Conservation (phyloP, 2,888 invertebrate genomes). For the Brassicogethes aeneus region DNA sequence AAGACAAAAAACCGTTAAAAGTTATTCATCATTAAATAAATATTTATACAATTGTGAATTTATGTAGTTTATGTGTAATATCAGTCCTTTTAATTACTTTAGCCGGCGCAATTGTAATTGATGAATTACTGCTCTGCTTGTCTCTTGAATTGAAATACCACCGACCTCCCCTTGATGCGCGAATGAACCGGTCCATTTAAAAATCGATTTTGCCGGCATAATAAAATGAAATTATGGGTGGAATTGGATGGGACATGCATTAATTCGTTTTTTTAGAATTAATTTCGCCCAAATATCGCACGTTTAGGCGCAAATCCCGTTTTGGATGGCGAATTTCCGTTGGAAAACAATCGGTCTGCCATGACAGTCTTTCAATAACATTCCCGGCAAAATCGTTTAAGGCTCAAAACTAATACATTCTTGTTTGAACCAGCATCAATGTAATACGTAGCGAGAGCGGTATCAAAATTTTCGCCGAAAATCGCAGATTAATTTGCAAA, state of each 20-base stretch:
- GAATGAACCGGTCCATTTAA: constrained; percentile 23
- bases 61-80: too few relatives aligned
- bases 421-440: constrained; percentile 6
- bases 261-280: not conserved
- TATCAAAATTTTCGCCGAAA: constrained; percentile 21
- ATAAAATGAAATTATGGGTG: too few relatives aligned
- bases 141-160: constrained; percentile 1
- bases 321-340: not conserved
- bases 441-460: constrained; percentile 11
- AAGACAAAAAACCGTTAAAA: constrained; percentile 1
- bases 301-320: not conserved
- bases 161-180: constrained; percentile 19
- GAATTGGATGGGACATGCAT: not conserved
- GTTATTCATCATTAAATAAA: constrained; percentile 6
- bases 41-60: too few relatives aligned
- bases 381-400: constrained; percentile 30
- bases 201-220: constrained; percentile 16
- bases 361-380: constrained; percentile 28
- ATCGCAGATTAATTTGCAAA: constrained; percentile 19
- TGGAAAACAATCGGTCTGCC: constrained; percentile 29
- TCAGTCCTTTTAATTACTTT: too few relatives aligned
- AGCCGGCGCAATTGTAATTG: not conserved
- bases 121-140: not conserved
- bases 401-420: constrained; percentile 10
- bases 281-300: not conserved